phyloP scores from a whole-genome alignment of 2,113 vertebrate species.

The Plecotus auritus region DNA sequence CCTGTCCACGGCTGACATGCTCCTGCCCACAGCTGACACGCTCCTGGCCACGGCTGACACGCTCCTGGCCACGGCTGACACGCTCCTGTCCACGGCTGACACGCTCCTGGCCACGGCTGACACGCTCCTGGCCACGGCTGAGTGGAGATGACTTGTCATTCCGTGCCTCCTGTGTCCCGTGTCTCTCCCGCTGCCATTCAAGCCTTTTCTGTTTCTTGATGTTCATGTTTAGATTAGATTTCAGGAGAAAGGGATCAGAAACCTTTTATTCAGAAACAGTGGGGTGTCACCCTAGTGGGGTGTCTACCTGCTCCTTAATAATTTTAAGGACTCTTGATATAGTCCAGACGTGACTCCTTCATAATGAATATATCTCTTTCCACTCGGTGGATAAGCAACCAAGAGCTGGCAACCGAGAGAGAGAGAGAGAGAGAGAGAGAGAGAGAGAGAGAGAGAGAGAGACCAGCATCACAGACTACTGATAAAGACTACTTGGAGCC shows the following conservation, averaged over 20 bases:
- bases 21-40: constrained; percentile 12
- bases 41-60: neutral
- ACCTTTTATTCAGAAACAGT: constrained; percentile 41
- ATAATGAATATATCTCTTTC: neutral
- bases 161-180: neutral
- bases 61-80: constrained; percentile 24
- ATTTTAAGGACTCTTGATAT: neutral
- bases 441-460: neutral
- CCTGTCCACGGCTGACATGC: neutral
- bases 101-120: constrained; percentile 32
- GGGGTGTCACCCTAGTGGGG: neutral
- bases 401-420: neutral
- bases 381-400: neutral
- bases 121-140: neutral
- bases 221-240: constrained; percentile 63
- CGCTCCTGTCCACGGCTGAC: neutral
- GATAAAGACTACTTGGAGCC: neutral
- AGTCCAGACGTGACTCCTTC: fast-evolving
- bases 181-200: neutral
- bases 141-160: constrained; percentile 39
- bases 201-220: constrained; percentile 59
- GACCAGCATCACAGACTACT: fast-evolving
- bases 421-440: neutral
- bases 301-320: neutral
- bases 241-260: constrained; percentile 50